Base-by-base conservation (phyloP, 2,888 invertebrate genomes). In the Neoascia interrupta region DNA sequence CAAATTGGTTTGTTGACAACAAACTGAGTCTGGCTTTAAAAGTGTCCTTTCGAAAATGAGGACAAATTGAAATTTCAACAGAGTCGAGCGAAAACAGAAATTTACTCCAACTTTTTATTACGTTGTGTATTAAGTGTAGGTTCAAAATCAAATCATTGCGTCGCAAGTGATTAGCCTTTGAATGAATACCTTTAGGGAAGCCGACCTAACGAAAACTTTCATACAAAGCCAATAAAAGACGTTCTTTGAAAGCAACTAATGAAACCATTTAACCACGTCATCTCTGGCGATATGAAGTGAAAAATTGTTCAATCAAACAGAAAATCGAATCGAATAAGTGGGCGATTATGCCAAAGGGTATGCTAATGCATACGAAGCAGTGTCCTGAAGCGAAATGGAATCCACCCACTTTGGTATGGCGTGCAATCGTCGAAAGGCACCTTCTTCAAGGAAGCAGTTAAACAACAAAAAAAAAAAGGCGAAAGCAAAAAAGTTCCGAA, bases 261-360 rank as follows among this genome's bases (percentile, higher is more conserved):
- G 73, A 79, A 79, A 73, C 79, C 72, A 79, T 79, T 79, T 69
- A 73, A 56, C 73, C 66, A 31, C 64, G 21, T 51, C 74, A 37
- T 61, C 60, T 47, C 39, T 54, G 53, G 37, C 41, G 18, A 54
- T 31, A 43, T 56, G 41, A 56, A 79, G 66, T 73, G 79, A 79
- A 79, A 79, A 79, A 79, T 79, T 79, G 79, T 68, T 79, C 79
- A 79, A 79, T 79, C 79, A 79, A 73, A 79, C 68, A 73, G 68
- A 79, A 79, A 79, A 79, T 79, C 79, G 68, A 73, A 79, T 79
- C 72, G 72, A 68, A 79, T 79, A 79, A 79, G 79, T 79, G 60
- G 72, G 49, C 79, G 79, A 79, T 79, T 79, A 79, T 61, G 56
- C 47, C 72, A 73, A 79, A 79, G 79, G 66, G 73, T 79, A 79